A percentile compares a stretch with the other conserved stretches of the same genome.
These are phyloP conservation scores for Liolophura sinensis DNA, from an alignment of 1,140 invertebrate species.

Conservation along the genomic window DNA sequence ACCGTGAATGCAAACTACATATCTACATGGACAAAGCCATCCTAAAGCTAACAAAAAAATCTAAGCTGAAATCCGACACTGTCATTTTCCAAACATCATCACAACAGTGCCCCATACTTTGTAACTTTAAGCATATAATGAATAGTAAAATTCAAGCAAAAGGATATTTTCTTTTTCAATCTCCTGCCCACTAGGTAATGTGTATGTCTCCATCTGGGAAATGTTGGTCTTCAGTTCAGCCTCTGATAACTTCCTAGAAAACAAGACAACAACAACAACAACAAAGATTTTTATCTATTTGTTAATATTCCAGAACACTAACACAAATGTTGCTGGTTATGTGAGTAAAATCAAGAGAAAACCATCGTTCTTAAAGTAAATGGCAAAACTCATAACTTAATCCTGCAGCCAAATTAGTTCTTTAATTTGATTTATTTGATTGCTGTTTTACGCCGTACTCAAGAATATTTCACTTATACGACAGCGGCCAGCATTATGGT, in stretches of 20 bases:
- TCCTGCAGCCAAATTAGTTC: too few species aligned
- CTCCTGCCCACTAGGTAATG: conserved; percentile 59
- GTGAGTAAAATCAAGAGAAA: too few species aligned
- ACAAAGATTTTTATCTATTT: not conserved
- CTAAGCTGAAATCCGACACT: not conserved
- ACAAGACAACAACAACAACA: conserved; percentile 12
- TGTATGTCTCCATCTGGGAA: conserved; percentile 50
- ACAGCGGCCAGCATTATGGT: too few species aligned
- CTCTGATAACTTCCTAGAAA: conserved; percentile 72
- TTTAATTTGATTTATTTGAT: too few species aligned
- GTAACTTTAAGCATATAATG: not conserved
- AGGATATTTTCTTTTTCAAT: conserved; percentile 66
- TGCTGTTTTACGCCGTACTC: too few species aligned
- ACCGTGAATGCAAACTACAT: not conserved
- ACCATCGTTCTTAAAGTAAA: too few species aligned
- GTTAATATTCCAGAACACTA: not conserved
- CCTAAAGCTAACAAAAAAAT: not conserved
- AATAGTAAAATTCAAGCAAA: conserved; percentile 7
- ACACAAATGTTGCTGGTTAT: too few species aligned
- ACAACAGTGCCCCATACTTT: not conserved
- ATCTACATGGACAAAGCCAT: not conserved
- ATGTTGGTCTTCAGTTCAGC: conserved; percentile 61
- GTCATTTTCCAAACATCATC: not conserved
- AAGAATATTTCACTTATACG: too few species aligned
- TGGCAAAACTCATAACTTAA: too few species aligned